A percentile compares a stretch with the other conserved stretches of the same genome.
phyloP scores from a whole-genome alignment of 2,113 vertebrate genomes.

The Galbula dea region DNA sequence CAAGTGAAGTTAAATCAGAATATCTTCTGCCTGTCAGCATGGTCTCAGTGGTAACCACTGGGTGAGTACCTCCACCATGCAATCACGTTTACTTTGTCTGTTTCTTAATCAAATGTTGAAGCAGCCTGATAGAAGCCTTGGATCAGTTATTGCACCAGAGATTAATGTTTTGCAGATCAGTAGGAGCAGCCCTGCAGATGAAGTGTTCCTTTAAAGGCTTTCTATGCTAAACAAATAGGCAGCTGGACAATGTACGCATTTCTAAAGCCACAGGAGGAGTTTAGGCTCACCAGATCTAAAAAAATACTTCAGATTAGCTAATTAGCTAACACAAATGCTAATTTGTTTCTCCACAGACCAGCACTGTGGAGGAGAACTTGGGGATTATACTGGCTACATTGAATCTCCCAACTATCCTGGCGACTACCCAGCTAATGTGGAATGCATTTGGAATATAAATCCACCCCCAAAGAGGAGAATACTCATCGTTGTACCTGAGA shows the following conservation, averaged over 20 bases:
- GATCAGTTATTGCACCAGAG: neutral
- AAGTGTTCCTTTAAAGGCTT: neutral
- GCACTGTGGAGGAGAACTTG: slow-evolving; percentile 81
- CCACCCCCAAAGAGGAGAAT: slow-evolving; percentile 81
- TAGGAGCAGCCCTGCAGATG: neutral
- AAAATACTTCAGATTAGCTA: neutral
- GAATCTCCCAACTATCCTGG: slow-evolving; percentile 84
- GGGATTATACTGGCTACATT: slow-evolving; percentile 82
- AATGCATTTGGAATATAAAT: slow-evolving; percentile 82
- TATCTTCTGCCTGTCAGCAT: neutral
- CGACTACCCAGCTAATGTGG: slow-evolving; percentile 80
- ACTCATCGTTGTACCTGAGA: slow-evolving; percentile 81
- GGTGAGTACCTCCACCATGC: neutral
- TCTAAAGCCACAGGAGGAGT: neutral
- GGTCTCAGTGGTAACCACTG: neutral
- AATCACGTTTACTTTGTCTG: neutral
- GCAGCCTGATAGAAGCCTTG: neutral
- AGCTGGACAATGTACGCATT: neutral
- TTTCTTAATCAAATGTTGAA: neutral
- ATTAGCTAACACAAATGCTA: neutral
- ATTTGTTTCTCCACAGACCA: slow-evolving; percentile 69
- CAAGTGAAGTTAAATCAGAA: neutral
- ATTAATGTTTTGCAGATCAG: neutral
- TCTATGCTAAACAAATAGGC: neutral
- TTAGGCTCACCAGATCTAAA: neutral